Evolutionary conservation across 1,140 invertebrate genomes (phyloP), one percentile per base, ranked within the genome.

Genomic region (Drosophila funebris): DNA sequence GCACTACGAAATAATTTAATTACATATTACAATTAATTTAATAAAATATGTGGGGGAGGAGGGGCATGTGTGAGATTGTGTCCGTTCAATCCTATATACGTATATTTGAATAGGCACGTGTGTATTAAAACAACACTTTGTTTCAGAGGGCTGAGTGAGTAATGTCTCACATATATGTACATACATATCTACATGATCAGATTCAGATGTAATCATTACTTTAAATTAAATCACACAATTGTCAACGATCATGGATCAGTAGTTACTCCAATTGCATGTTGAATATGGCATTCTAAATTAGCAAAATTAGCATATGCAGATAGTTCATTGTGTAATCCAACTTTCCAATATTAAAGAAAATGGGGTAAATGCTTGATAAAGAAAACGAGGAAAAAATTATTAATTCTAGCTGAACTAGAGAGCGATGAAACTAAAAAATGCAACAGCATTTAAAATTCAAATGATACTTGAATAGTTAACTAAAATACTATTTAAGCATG

Each of bases 31-130:
- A 36, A 13, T 13, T 13, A 36, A 13, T 13, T n/a, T 36, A 31
- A 31, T 39, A 6, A 39, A 18, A 44, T 44, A 20, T 20, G 4
- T 22, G 16, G 18, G n/a, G n/a, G n/a, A n/a, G n/a, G n/a, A n/a
- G n/a, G 20, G 22, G 22, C 22, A 24, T n/a, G 18, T 11, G 4
- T 9, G 9, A 7, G 16, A 41, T 8, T 18, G 14, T 6, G 1
- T 13, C 27, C 6, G 29, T 14, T 13, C 44, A 48, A 48, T 48
- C 24, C 22, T 13, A 27, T 48, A 27, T 48, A 48, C 44, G 22
- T 48, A 48, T 48, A 62, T 33, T 53, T 53, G 8, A 52, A 53
- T 52, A 69, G 58, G 39, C 58, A 53, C 20, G 29, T 69, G 37
- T 62, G 58, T 41, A 41, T 27, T 52, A 24, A 20, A 69, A 36